phyloP scores from a whole-genome alignment of 1,140 invertebrate genomes.

The Cyphomyrmex costatus region DNA sequence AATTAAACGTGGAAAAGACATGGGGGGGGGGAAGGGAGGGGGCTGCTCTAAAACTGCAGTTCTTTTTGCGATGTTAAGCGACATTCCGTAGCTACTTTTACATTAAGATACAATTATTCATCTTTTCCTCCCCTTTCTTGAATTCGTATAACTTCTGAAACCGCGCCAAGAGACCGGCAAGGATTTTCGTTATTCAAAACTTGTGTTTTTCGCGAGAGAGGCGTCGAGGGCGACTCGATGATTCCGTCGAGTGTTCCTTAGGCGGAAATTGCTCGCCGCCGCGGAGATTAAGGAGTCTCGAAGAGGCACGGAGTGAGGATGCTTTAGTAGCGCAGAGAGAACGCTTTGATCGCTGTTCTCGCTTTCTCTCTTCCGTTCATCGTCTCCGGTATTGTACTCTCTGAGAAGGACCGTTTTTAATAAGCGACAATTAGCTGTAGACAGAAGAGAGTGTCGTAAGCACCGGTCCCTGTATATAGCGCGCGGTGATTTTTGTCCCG shows the following conservation, averaged over 20 bases:
- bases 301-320: constrained; percentile 6
- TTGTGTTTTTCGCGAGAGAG: constrained; percentile 43
- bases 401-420: constrained; percentile 83
- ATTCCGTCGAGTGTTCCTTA: constrained; percentile 41
- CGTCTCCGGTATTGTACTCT: constrained; percentile 51
- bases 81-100: background rate
- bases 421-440: constrained; percentile 85
- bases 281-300: constrained; percentile 48
- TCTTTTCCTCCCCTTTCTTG: background rate
- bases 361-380: background rate
- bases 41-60: background rate
- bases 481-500: constrained; percentile 61
- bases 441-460: constrained; percentile 25
- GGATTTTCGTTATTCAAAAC: constrained; percentile 37
- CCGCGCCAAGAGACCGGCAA: background rate
- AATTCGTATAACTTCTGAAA: background rate
- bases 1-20: background rate
- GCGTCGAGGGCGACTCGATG: constrained; percentile 40
- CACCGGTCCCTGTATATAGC: background rate
- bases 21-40: too few relatives aligned
- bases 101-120: background rate
- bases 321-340: constrained; percentile 40
- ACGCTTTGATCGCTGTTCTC: constrained; percentile 45
- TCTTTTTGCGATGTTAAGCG: background rate
- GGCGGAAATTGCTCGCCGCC: constrained; percentile 59